Conservation (phyloP, 2,797 vertebrate genomes). For the Dipus sagitta region DNA sequence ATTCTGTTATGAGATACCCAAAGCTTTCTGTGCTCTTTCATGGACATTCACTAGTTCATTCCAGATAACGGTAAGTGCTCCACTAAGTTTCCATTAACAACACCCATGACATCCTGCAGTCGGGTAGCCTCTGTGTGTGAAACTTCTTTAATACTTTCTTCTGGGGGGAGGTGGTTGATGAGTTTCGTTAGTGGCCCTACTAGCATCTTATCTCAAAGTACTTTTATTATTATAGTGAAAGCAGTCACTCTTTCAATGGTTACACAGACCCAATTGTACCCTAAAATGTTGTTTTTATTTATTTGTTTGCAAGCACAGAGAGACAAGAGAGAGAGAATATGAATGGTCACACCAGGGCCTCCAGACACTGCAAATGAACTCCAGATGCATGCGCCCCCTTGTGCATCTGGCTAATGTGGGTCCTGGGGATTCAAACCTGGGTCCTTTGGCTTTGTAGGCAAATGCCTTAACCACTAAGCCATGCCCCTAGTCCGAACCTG, state of each 20-base stretch:
- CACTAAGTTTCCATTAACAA: no score
- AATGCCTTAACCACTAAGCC: no score
- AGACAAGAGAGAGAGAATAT: no score
- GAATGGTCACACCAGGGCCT: no score
- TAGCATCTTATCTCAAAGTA: neutral
- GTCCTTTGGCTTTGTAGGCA: no score
- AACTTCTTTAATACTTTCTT: neutral
- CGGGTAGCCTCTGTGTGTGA: neutral
- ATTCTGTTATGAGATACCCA: neutral
- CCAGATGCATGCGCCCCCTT: no score
- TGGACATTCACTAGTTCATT: neutral
- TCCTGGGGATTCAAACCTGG: no score
- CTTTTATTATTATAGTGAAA: neutral
- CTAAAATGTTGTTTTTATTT: neutral
- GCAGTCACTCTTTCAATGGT: neutral
- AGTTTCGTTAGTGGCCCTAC: fast-evolving
- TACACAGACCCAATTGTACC: neutral
- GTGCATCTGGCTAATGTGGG: no score
- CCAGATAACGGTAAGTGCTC: neutral
- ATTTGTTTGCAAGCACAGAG: no score
- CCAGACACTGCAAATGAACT: no score
- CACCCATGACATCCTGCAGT: no score
- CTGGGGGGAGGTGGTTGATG: neutral
- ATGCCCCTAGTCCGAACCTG: no score
- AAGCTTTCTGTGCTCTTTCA: neutral